Evolutionary conservation across 2,113 vertebrate genomes (phyloP), one percentile per base, ranked within the genome.

Genomic region (Spizaetus ornatus): DNA sequence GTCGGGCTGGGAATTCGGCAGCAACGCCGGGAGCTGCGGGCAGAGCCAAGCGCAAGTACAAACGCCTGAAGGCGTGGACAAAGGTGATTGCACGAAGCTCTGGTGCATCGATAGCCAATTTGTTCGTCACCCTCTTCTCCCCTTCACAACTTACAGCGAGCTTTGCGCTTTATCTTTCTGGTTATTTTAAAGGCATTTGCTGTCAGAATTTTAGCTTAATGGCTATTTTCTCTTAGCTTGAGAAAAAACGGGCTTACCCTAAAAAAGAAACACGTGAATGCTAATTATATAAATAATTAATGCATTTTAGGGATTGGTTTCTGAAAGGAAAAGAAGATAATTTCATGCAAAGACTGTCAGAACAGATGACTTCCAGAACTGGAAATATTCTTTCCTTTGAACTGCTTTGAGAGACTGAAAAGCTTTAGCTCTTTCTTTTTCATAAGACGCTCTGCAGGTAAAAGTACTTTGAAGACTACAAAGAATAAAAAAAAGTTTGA

Each of bases 381-480:
- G 66, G 78, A 91, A 93, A 95, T 79, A 85, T 15, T 93, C 48
- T 91, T 94, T 82, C 53, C 89, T 97, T 97, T 96, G 91, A 95
- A 82, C 84, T 91, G 48, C 70, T 87, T 34, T 95, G 77, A 92
- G 82, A 82, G 43, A 79, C 76, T 65, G 69, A 78, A 86, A 95
- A 86, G 65, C 66, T 74, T 72, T 63, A 65, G 52, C 59, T 86
- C 59, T 92, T 87, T 50, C 69, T 72, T 88, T 90, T 93, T 86
- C 4, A 3, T 83, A 86, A 93, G 85, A 78, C 58, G 63, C n/a
- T 22, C 58, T 50, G 23, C 74, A 82, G 85, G 84, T 95, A 95
- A 62, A 95, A 94, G 71, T 26, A 58, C 79, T 94, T 82, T 90
- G 88, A 94, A 96, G 88, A 73, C 36, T 88, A 94, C 43, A 86